Evolutionary conservation across 2,113 vertebrate species (phyloP).

Genomic region (Pelecanoides urinatrix): DNA sequence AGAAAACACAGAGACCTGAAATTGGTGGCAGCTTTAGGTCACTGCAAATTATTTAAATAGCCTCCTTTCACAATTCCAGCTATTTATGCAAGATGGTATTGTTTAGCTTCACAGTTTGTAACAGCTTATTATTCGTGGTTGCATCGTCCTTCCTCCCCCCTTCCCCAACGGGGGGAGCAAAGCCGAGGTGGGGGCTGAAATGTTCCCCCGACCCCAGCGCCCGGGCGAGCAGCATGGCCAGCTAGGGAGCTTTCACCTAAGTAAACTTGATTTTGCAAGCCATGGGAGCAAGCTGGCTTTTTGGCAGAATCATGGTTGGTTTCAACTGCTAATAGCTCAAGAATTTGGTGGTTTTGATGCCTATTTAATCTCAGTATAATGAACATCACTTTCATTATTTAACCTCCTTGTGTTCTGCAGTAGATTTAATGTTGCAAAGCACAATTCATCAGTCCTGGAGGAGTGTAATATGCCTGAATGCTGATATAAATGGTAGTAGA

Average conservation of each 20-base stretch:
- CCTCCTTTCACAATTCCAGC: background rate
- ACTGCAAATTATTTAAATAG: background rate
- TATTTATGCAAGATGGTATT: background rate
- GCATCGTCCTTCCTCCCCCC: background rate
- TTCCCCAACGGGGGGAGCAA: background rate
- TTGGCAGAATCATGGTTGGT: background rate
- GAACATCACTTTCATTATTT: background rate
- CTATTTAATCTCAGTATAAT: background rate
- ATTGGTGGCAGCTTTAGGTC: background rate
- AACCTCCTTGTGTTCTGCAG: background rate
- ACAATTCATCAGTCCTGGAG: background rate
- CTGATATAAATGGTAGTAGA: background rate
- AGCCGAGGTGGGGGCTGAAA: background rate
- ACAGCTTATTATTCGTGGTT: background rate
- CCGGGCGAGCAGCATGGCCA: background rate
- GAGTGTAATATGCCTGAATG: background rate
- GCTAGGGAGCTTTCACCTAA: background rate
- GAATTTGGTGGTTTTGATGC: background rate
- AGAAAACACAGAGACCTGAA: background rate
- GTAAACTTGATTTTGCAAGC: background rate
- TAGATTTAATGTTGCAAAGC: background rate
- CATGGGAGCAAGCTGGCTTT: background rate
- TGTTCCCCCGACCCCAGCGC: background rate
- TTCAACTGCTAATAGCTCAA: background rate
- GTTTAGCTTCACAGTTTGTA: background rate